Evolutionary conservation across 2,797 vertebrate species (phyloP).

Genomic region (Bufotes viridis): DNA sequence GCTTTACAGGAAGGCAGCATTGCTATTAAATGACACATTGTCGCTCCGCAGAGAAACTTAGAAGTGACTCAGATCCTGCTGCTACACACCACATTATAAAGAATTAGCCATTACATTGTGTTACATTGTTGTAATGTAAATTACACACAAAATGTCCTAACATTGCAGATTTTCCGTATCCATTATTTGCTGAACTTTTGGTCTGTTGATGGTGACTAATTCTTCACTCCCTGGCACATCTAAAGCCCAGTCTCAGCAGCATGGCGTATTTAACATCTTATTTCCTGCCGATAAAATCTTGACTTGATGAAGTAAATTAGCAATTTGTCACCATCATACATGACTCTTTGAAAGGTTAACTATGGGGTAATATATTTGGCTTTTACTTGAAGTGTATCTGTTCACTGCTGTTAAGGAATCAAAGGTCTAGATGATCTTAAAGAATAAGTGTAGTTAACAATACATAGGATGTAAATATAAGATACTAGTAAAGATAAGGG

Average conservation of each 20-base stretch:
- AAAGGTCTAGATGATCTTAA: neutral
- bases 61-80: constrained; percentile 46
- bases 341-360: neutral
- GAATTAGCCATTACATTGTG: constrained; percentile 40
- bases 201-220: constrained; percentile 54
- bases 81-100: constrained; percentile 31
- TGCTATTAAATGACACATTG: constrained; percentile 43
- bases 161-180: constrained; percentile 24
- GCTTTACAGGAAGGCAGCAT: constrained; percentile 7
- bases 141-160: constrained; percentile 38
- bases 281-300: constrained; percentile 14
- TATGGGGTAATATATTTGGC: constrained; percentile 5
- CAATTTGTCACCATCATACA: neutral
- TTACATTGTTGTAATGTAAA: constrained; percentile 51
- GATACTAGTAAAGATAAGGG: no score
- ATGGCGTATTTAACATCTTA: neutral
- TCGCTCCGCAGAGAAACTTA: constrained; percentile 19
- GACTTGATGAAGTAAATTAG: neutral
- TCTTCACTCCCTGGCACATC: constrained; percentile 7
- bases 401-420: neutral
- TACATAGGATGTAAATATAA: no score
- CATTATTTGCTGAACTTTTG: constrained; percentile 53
- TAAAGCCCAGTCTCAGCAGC: constrained; percentile 23
- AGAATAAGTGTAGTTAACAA: no score
- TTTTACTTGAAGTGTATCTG: neutral